phyloP scores from a whole-genome alignment of 1,140 invertebrate genomes.

The Drosophila triauraria region DNA sequence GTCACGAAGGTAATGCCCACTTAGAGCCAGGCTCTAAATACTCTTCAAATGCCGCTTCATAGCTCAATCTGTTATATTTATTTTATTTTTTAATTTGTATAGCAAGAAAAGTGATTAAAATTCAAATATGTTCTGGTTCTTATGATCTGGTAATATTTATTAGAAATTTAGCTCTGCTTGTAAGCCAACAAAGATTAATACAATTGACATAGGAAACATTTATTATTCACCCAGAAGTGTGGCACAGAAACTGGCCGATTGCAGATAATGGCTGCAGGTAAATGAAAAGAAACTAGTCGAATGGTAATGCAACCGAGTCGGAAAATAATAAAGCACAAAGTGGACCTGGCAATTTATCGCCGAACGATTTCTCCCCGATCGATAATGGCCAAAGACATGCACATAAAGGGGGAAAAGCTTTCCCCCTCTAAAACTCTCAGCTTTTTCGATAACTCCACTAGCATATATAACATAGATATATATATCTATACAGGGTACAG shows the following conservation, averaged over 20 bases:
- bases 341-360: conserved; percentile 22
- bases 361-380: conserved; percentile 20
- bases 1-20: conserved; percentile 9
- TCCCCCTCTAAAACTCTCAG: conserved; percentile 17
- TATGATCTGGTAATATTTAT: too few relatives aligned
- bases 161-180: too few relatives aligned
- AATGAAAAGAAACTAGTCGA: conserved; percentile 24
- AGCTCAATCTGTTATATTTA: too few relatives aligned
- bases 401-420: conserved; percentile 32
- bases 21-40: not conserved
- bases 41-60: not conserved
- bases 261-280: conserved; percentile 15
- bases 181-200: not conserved
- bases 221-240: conserved; percentile 1
- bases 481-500: too few relatives aligned
- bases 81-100: too few relatives aligned
- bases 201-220: conserved; percentile 3
- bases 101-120: too few relatives aligned
- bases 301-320: conserved; percentile 22
- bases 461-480: too few relatives aligned
- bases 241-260: conserved; percentile 8
- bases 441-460: too few relatives aligned
- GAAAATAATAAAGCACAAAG: conserved; percentile 44
- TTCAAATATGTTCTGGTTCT: too few relatives aligned
- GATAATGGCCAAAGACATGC: conserved; percentile 19